Conservation (phyloP, 2,888 invertebrate species). For the Tachina lurida region DNA sequence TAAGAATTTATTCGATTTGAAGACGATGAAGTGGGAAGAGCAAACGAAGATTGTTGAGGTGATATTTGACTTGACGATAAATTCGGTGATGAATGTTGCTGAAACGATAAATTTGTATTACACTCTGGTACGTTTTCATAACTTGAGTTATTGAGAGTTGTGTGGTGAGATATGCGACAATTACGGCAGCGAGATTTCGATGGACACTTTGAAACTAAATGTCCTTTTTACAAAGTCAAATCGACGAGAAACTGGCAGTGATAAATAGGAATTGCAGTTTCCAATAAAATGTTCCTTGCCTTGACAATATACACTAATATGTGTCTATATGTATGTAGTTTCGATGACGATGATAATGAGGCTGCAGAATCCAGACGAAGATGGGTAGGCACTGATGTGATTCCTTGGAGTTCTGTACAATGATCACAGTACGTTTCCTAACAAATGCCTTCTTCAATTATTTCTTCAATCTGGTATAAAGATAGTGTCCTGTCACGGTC, state of each 20-base stretch:
- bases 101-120: constrained; percentile 5
- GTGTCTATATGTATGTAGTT: too few species aligned
- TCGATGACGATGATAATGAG: too few species aligned
- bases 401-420: too few species aligned
- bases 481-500: too few species aligned
- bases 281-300: background rate
- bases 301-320: constrained; percentile 38
- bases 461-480: too few species aligned
- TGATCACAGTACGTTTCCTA: too few species aligned
- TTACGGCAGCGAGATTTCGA: constrained; percentile 18
- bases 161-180: constrained; percentile 26
- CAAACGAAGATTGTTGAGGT: background rate
- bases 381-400: too few species aligned
- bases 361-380: too few species aligned
- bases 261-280: constrained; percentile 3
- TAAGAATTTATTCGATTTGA: too few species aligned
- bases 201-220: constrained; percentile 7
- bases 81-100: background rate
- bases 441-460: too few species aligned
- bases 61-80: background rate
- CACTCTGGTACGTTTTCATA: background rate
- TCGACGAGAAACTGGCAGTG: constrained; percentile 9
- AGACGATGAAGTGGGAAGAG: background rate
- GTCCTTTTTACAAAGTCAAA: constrained; percentile 23
- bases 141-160: constrained; percentile 7